Conservation (phyloP, 2,797 vertebrate genomes). For the Coregonus ussuriensis region DNA sequence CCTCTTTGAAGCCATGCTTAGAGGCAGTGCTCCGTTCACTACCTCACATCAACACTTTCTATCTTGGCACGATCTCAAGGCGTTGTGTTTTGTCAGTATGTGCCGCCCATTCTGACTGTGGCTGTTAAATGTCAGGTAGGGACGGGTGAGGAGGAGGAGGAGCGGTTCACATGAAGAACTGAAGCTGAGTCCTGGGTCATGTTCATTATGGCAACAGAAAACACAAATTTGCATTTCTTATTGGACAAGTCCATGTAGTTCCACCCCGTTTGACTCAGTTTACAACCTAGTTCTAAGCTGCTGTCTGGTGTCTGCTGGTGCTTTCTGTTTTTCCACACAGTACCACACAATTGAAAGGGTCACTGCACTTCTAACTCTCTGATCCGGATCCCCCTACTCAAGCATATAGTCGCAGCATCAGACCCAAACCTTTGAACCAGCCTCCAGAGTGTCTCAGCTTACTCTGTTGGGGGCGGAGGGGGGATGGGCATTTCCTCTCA, state of each 20-base stretch:
- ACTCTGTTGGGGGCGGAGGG: conserved; percentile 52
- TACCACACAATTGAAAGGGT: conserved; percentile 9
- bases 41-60: conserved; percentile 68
- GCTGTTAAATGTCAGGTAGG: conserved; percentile 46
- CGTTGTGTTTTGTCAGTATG: conserved; percentile 64
- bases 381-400: conserved; percentile 12
- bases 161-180: conserved; percentile 41
- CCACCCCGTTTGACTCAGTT: no score
- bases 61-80: conserved; percentile 69
- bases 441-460: conserved; percentile 66
- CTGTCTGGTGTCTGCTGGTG: conserved; percentile 26
- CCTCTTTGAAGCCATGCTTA: conserved; percentile 69
- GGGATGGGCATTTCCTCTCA: conserved; percentile 61
- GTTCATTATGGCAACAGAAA: no score
- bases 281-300: no score
- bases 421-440: conserved; percentile 60
- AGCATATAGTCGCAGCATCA: conserved; percentile 48
- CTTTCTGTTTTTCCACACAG: background rate
- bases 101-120: conserved; percentile 49
- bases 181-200: conserved; percentile 38
- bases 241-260: no score
- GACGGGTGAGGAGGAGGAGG: conserved; percentile 29
- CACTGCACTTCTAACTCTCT: conserved; percentile 11
- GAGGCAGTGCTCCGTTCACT: conserved; percentile 56
- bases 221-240: no score